phyloP scores from a whole-genome alignment of 2,113 vertebrate genomes.

The Nicator chloris region DNA sequence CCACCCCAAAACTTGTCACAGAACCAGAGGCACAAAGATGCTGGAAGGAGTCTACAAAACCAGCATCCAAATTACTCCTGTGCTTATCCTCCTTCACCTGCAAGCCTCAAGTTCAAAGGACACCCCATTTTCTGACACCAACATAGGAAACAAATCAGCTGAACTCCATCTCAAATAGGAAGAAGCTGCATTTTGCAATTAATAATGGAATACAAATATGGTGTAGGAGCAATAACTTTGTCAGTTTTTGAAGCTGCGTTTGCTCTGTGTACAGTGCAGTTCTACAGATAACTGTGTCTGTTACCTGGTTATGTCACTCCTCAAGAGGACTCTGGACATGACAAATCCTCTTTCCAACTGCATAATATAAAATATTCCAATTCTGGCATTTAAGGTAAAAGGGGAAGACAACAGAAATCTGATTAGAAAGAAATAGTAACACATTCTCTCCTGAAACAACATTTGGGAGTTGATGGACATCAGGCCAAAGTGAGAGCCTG shows the following conservation, averaged over 20 bases:
- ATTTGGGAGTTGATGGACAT: background rate
- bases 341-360: background rate
- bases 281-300: background rate
- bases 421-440: background rate
- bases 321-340: background rate
- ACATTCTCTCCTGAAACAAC: background rate
- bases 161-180: background rate
- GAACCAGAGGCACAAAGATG: background rate
- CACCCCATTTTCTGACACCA: background rate
- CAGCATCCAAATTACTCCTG: background rate
- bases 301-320: background rate
- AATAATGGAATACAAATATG: background rate
- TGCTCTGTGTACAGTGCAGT: background rate
- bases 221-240: background rate
- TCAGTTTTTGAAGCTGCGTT: background rate
- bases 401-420: background rate
- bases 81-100: background rate
- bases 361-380: background rate
- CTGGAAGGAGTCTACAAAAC: background rate
- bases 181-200: background rate
- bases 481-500: background rate
- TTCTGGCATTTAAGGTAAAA: background rate
- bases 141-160: background rate
- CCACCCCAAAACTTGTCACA: background rate
- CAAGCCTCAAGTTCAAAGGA: background rate